Evolutionary conservation across 2,113 vertebrate species (phyloP), one percentile per base, ranked within the genome.

Genomic region (Gobius niger): DNA sequence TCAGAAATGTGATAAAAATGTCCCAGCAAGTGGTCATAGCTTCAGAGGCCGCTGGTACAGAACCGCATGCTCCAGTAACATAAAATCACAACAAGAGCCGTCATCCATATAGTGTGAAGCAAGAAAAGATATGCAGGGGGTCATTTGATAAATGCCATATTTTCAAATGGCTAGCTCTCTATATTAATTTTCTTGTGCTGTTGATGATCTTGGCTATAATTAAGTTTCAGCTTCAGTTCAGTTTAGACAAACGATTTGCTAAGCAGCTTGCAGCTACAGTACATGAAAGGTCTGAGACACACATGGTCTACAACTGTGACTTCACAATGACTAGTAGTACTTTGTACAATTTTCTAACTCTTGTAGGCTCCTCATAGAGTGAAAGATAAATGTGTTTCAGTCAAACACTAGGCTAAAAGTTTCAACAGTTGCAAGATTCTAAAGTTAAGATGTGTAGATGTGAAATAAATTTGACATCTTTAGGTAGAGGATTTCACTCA

Each of bases 1-100:
- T 34, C 70, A 76, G n/a, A 67, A 66, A 34, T 47, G 62, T 70
- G 72, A 80, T 83, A 70, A 86, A 2, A 80, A 81, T n/a, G 46
- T 12, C 70, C 72, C 73, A 73, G 78, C 47, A 1, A 76, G 77
- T 15, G 69, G 54, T 52, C 67, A 53, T 10, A 70, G 59, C 47
- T 54, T 6, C 46, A 49, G 40, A 68, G 63, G 19, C 65, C 15
- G 4, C 63, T 63, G 51, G 18, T 70, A 44, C 8, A 52, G 50
- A 44, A 10, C 18, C 13, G 41, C 57, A 60, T 52, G 42, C 49
- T 71, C 44, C n/a, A 73, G 80, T 67, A 72, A 75, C 63, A 70
- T 47, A 63, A 12, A 65, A 46, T 40, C 62, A 5, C 65, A 80
- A 60, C 52, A 69, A 64, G 65, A 60, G 60, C 54, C 3, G 4